A percentile compares a stretch with the other conserved stretches of the same genome.
phyloP scores from a whole-genome alignment of 2,113 vertebrate genomes.

The Copsychus sechellarum region DNA sequence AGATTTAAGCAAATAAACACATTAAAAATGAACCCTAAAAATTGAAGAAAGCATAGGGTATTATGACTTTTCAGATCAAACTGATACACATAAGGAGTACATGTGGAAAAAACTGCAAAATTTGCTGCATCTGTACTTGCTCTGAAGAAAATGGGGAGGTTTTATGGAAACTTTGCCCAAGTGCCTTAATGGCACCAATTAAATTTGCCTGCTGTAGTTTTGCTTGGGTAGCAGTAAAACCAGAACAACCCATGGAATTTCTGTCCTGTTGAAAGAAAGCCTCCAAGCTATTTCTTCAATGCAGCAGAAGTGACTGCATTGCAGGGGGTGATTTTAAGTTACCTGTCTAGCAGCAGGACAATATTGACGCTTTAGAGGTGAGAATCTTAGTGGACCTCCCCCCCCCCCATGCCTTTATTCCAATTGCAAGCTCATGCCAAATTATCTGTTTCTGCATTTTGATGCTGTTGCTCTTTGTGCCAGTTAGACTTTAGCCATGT shows the following conservation, averaged over 20 bases:
- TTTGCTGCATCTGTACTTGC: neutral
- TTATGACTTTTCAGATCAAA: neutral
- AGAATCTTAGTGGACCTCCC: rapidly evolving
- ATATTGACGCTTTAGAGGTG: neutral
- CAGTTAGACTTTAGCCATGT: neutral
- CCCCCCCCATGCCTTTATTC: neutral
- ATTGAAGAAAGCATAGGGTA: neutral
- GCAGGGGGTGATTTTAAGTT: neutral
- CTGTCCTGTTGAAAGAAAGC: neutral
- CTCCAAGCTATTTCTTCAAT: neutral
- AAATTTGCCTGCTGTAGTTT: neutral
- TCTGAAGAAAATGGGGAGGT: neutral
- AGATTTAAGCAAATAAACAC: neutral
- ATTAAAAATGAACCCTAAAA: neutral
- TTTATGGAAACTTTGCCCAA: neutral
- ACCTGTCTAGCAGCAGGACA: neutral
- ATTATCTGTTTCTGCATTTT: neutral
- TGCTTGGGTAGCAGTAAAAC: neutral
- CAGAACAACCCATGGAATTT: neutral
- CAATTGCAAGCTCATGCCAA: neutral
- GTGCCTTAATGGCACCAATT: neutral
- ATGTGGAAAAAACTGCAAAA: neutral
- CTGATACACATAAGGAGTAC: neutral
- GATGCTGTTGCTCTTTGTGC: neutral
- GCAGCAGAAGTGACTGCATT: neutral